Evolutionary conservation across 2,888 invertebrate species (phyloP), one percentile per base, ranked within the genome.

Genomic region (Didymodactylos carnosus): DNA sequence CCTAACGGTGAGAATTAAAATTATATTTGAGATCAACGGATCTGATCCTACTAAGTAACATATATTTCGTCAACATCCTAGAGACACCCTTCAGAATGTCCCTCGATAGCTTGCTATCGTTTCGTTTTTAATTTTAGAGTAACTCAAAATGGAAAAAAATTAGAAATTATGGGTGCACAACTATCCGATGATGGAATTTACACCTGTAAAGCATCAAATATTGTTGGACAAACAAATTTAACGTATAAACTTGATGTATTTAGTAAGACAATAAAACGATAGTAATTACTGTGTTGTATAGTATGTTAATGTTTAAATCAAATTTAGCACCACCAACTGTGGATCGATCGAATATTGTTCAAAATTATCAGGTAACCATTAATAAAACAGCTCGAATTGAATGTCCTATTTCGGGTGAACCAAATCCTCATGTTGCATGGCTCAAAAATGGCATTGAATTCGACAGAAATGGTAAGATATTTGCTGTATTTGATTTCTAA

Each of bases 361-460:
- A 79, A 51, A 79, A 79, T 69, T 76, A 82, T 27, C 78, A 79
- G 6, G 82, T 82, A 0, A 77, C 81, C 19, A 79, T 80, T 70
- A 80, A 81, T 11, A 76, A 79, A 49, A 77, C 81, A 10, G 78
- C 82, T 27, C 80, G 79, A 25, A 76, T 85, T 73, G 80, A 81
- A 27, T 85, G 85, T 77, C 79, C 80, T 2, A 83, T 82, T 1
- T 77, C 77, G 10, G 85, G 84, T 0, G 78, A 78, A 19, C 85
- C 85, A 0, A 77, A 77, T 25, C 85, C 85, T 2, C 77, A 78
- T 62, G 78, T 85, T 39, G 78, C 79, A 39, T 85, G 85, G 85
- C 77, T 82, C 29, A 80, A 81, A 51, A 79, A 79, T 72, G 79
- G 79, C 51, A 76, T 73, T n/a, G 35, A 62, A 19, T 19, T 62